phyloP scores from a whole-genome alignment of 2,888 invertebrate genomes.

The Notocelia uddmanniana region DNA sequence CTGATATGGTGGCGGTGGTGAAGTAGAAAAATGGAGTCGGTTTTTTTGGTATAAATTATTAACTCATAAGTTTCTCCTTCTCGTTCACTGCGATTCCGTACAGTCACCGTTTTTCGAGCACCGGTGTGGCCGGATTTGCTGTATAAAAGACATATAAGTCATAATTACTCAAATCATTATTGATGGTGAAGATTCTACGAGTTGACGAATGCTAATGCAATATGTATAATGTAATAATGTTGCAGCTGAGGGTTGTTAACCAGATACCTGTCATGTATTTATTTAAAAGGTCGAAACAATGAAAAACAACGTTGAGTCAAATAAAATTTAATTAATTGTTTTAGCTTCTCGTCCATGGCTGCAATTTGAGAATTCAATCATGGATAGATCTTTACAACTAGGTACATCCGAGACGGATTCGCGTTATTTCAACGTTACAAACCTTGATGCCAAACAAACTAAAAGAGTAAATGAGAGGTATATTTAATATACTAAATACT shows the following conservation, averaged over 20 bases:
- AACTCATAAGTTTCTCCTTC: no score
- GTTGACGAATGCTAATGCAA: neutral
- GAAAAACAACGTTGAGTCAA: conserved; percentile 68
- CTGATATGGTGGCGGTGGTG: no score
- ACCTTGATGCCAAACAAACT: conserved; percentile 31
- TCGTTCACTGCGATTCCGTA: no score
- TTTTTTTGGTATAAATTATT: no score
- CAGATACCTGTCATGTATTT: no score
- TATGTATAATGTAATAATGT: no score
- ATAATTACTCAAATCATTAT: no score
- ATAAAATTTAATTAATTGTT: conserved; percentile 76
- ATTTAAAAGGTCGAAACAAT: conserved; percentile 51
- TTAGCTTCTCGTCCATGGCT: conserved; percentile 69
- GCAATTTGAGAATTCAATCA: conserved; percentile 68
- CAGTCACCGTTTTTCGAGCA: no score
- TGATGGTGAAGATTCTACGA: neutral
- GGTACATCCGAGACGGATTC: conserved; percentile 40
- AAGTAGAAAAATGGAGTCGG: no score
- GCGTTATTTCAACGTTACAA: conserved; percentile 29
- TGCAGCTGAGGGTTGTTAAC: neutral
- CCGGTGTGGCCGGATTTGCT: no score
- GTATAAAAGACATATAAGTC: no score
- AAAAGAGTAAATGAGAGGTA: conserved; percentile 39
- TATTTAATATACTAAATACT: conserved; percentile 60
- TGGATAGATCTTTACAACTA: conserved; percentile 59